Percentiles rank a stretch among this genome's conserved stretches.
phyloP scores from a whole-genome alignment of 2,113 vertebrate genomes.

The Pygoscelis antarcticus region DNA sequence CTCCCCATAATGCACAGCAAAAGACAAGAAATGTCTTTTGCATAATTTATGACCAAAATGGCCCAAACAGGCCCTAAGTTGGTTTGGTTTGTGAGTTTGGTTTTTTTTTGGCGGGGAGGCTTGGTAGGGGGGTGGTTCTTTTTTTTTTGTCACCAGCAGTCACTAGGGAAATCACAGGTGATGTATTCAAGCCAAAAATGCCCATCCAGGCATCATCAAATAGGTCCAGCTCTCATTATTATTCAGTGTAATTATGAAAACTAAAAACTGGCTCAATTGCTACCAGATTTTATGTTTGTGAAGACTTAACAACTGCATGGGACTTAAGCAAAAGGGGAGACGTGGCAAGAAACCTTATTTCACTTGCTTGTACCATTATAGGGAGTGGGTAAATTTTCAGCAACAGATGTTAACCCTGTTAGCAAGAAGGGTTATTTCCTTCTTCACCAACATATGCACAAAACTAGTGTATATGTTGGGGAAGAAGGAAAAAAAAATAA shows the following conservation, averaged over 20 bases:
- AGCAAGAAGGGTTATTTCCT: background rate
- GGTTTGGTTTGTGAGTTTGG: background rate
- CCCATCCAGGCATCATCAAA: background rate
- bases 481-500: background rate
- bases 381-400: background rate
- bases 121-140: background rate
- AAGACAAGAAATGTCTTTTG: background rate
- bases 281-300: background rate
- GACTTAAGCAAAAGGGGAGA: background rate
- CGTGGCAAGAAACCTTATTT: background rate
- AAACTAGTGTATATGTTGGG: background rate
- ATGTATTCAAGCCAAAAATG: background rate
- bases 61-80: background rate
- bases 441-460: background rate
- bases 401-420: background rate
- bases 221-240: background rate
- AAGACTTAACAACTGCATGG: background rate
- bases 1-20: background rate
- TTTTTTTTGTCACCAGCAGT: background rate
- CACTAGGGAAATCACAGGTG: background rate
- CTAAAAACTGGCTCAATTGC: background rate
- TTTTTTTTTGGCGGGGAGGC: background rate
- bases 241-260: background rate
- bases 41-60: background rate
- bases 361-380: background rate